phyloP scores from a whole-genome alignment of 2,797 vertebrate genomes.

The Columba guinea region DNA sequence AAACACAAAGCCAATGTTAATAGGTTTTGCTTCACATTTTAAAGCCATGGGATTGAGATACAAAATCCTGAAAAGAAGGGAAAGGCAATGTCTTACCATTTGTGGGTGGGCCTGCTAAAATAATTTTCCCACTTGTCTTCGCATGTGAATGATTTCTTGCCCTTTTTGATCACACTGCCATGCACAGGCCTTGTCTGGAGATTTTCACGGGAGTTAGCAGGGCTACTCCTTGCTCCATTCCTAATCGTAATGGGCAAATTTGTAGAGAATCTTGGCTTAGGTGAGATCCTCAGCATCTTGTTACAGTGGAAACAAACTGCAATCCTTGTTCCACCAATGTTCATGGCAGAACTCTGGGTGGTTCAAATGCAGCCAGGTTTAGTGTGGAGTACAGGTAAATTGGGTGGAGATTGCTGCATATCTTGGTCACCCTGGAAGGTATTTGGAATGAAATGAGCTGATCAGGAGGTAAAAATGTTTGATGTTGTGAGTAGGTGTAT shows the following conservation, averaged over 20 bases:
- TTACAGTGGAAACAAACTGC: background rate
- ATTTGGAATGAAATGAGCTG: background rate
- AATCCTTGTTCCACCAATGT: background rate
- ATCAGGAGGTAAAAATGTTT: background rate
- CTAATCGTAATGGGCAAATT: background rate
- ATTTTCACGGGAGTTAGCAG: background rate
- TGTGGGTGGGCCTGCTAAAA: conserved; percentile 9
- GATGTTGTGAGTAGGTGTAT: background rate
- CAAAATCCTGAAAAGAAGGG: conserved; percentile 8
- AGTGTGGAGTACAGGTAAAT: background rate
- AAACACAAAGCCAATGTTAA: background rate
- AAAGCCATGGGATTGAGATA: conserved; percentile 6
- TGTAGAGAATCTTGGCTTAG: background rate
- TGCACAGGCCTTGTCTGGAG: background rate
- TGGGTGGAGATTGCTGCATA: background rate
- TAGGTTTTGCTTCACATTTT: conserved; percentile 42
- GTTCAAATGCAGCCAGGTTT: background rate
- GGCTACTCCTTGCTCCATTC: background rate
- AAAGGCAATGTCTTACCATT: background rate
- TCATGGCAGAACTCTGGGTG: background rate
- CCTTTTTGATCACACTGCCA: background rate
- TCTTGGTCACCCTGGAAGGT: background rate
- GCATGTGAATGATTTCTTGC: conserved; percentile 18
- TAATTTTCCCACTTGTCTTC: background rate
- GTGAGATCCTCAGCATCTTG: background rate